phyloP scores from a whole-genome alignment of 2,113 vertebrate species.

The Poicephalus meyeri region DNA sequence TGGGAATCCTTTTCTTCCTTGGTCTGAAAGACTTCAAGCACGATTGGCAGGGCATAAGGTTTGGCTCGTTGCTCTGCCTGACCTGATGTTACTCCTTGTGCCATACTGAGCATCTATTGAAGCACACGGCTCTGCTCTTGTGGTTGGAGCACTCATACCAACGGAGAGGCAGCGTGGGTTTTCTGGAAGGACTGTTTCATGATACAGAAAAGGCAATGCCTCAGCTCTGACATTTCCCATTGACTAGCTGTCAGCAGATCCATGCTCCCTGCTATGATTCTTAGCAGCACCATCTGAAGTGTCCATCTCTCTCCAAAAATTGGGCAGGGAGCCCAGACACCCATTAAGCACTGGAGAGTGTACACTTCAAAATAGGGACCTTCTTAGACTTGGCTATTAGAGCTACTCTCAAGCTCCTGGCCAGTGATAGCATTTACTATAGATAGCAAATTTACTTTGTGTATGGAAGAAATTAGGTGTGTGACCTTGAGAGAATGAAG shows the following conservation, averaged over 20 bases:
- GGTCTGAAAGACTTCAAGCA: background rate
- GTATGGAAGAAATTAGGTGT: background rate
- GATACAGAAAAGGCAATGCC: background rate
- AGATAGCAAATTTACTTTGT: background rate
- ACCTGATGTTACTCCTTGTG: background rate
- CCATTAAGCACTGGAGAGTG: background rate
- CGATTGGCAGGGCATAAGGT: rapidly evolving
- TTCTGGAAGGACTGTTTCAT: background rate
- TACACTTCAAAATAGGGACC: background rate
- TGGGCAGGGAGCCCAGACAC: background rate
- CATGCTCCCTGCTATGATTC: rapidly evolving
- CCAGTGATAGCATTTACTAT: background rate
- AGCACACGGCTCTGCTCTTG: rapidly evolving
- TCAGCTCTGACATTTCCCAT: background rate
- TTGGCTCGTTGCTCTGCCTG: background rate
- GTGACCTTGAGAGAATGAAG: background rate
- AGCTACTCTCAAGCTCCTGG: background rate
- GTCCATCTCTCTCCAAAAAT: background rate
- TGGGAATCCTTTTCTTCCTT: background rate
- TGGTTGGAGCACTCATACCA: background rate
- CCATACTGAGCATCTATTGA: background rate
- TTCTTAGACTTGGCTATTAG: background rate
- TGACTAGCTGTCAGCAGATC: background rate
- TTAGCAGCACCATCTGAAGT: background rate
- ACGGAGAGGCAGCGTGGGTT: rapidly evolving